A percentile compares a stretch with the other conserved stretches of the same genome.
phyloP scores from a whole-genome alignment of 37 sponge, comb jelly and placozoan species.

The Spongilla lacustris region DNA sequence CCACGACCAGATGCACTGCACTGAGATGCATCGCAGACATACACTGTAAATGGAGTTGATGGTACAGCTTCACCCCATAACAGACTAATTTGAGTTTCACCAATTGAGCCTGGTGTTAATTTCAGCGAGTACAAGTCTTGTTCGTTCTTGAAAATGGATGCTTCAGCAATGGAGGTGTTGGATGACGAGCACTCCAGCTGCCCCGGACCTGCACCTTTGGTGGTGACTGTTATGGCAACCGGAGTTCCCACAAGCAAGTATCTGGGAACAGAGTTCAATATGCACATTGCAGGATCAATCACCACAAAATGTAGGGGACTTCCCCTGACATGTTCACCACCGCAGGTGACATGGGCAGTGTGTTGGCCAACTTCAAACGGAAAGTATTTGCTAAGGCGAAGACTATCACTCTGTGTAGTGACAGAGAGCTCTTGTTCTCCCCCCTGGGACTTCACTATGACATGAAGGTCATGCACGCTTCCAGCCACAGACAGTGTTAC shows the following conservation, averaged over 20 bases:
- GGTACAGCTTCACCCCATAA: constrained; percentile 36
- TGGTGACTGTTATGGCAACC: constrained; percentile 46
- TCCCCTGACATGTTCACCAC: constrained; percentile 79
- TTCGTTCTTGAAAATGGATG: neutral
- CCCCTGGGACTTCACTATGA: constrained; percentile 40
- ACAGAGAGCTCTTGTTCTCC: constrained; percentile 33
- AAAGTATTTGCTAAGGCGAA: constrained; percentile 25
- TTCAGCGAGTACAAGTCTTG: constrained; percentile 12
- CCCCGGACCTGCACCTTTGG: constrained; percentile 73
- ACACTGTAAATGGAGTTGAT: constrained; percentile 50
- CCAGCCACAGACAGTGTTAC: constrained; percentile 56
- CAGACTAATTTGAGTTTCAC: constrained; percentile 32
- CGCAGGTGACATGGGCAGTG: constrained; percentile 72
- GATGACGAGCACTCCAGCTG: constrained; percentile 20
- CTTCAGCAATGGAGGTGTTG: constrained; percentile 6
- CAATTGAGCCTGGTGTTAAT: constrained; percentile 28
- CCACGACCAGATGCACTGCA: constrained; percentile 67
- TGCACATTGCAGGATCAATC: constrained; percentile 58
- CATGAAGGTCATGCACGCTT: constrained; percentile 4
- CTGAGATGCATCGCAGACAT: constrained; percentile 79
- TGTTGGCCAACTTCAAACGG: constrained; percentile 76
- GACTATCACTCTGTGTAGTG: constrained; percentile 16
- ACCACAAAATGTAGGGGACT: constrained; percentile 65
- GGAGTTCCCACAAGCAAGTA: constrained; percentile 57
- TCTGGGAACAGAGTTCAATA: constrained; percentile 47